These are phyloP conservation scores for Brachionus angularis DNA, from an alignment of 1,140 invertebrate species.

Conservation along the genomic window DNA sequence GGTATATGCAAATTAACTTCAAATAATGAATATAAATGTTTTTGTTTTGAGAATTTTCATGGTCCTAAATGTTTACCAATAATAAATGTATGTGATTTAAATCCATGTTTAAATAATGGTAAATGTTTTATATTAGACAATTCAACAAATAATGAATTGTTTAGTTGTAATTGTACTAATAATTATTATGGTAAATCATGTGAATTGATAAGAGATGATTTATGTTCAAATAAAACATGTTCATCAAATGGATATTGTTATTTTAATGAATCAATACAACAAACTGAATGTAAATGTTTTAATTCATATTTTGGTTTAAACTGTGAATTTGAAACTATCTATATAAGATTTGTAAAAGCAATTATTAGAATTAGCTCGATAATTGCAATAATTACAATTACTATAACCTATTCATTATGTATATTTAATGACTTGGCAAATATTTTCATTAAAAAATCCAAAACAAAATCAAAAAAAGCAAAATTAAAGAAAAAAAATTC, in stretches of 20 bases:
- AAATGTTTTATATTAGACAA: background rate
- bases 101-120: background rate
- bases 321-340: constrained; percentile 2
- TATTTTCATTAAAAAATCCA: too few relatives aligned
- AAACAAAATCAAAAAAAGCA: too few relatives aligned
- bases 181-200: background rate
- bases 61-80: background rate
- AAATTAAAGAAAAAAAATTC: too few relatives aligned
- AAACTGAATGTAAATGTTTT: constrained; percentile 9
- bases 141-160: too few relatives aligned
- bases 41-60: background rate
- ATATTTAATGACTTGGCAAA: too few relatives aligned
- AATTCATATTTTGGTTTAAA: background rate
- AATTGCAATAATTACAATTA: background rate
- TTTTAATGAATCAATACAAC: background rate
- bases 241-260: background rate
- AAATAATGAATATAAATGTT: background rate
- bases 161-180: background rate
- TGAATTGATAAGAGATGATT: background rate
- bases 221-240: constrained; percentile 9
- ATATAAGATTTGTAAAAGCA: background rate
- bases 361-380: background rate
- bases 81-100: background rate
- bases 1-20: background rate
- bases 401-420: background rate